Base-by-base conservation (phyloP, 2,113 vertebrate genomes). In the Melanocharis versteri region DNA sequence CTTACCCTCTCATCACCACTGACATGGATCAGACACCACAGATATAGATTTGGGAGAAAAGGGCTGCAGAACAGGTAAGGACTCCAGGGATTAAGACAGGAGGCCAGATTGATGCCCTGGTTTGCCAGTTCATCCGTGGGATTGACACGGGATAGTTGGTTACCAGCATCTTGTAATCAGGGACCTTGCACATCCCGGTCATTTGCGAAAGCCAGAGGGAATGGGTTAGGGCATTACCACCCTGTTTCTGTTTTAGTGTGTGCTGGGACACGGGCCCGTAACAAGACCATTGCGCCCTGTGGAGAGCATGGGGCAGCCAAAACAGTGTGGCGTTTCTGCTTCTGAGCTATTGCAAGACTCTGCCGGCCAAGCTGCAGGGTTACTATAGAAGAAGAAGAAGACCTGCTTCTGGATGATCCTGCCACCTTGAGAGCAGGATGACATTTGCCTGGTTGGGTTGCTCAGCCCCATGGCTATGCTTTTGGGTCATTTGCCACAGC, bases 171-270 rank as follows among this genome's bases (percentile, higher is more conserved):
- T 76, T 61, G 35, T 61, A 21, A 30, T 50, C 51, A 28, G 13
- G 33, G 53, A 66, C 21, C 3, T 24, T 70, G 21, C 23, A 6
- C 28, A 12, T 72, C 26, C 31, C 0, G 0, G 31, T 26, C 0
- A 2, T 23, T 68, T 83, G 26, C 5, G 4, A 91, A 76, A 93
- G 37, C n/a, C 42, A 22, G 28, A 68, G 28, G 42, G 30, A 57
- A 39, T 13, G 28, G 60, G 8, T 10, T 27, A 57, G 54, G 71
- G 39, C 40, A 26, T 28, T 10, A 10, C 16, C 15, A 11, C 33
- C 13, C 17, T 31, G 8, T 51, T 91, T 48, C 70, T 7, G 6
- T 68, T 77, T 75, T n/a, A 61, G 64, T 40, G 11, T 48, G 19
- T 57, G 13, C 33, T 73, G 48, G 14, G 37, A 53, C 23, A 68